Evolutionary conservation across 1,140 invertebrate genomes (phyloP).

Genomic region (Pogonomyrmex barbatus): DNA sequence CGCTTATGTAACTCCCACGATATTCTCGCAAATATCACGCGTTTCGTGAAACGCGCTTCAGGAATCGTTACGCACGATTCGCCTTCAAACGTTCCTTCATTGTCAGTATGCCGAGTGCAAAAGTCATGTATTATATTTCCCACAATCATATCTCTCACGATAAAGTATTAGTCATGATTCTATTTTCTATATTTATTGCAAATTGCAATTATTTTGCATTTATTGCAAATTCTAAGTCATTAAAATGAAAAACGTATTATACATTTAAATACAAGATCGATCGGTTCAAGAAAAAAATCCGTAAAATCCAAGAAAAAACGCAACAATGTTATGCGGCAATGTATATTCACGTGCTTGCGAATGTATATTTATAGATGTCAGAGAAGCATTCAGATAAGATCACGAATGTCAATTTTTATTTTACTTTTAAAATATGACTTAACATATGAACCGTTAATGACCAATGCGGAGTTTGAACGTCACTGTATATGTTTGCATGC

Average conservation of each 20-base stretch:
- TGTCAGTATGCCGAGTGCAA: neutral
- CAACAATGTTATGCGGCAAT: neutral
- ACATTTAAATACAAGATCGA: neutral
- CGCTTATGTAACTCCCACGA: slow-evolving; percentile 10
- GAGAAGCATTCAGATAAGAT: slow-evolving; percentile 27
- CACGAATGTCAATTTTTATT: slow-evolving; percentile 40
- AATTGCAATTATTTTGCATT: neutral
- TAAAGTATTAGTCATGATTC: neutral
- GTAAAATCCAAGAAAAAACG: neutral
- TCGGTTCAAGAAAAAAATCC: neutral
- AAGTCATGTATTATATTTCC: slow-evolving; percentile 8
- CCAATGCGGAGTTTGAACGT: neutral
- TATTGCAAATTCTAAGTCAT: neutral
- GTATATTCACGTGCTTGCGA: neutral
- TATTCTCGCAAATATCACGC: slow-evolving; percentile 18
- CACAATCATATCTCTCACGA: neutral
- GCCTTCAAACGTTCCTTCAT: neutral
- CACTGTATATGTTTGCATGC: slow-evolving; percentile 10
- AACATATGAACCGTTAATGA: neutral
- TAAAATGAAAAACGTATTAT: neutral
- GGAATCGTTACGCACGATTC: neutral
- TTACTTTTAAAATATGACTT: slow-evolving; percentile 16
- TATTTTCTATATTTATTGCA: neutral
- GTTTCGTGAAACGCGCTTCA: neutral
- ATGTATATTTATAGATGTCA: slow-evolving; percentile 35